Evolutionary conservation across 2,113 vertebrate genomes (phyloP).

Genomic region (Artemisiospiza belli): DNA sequence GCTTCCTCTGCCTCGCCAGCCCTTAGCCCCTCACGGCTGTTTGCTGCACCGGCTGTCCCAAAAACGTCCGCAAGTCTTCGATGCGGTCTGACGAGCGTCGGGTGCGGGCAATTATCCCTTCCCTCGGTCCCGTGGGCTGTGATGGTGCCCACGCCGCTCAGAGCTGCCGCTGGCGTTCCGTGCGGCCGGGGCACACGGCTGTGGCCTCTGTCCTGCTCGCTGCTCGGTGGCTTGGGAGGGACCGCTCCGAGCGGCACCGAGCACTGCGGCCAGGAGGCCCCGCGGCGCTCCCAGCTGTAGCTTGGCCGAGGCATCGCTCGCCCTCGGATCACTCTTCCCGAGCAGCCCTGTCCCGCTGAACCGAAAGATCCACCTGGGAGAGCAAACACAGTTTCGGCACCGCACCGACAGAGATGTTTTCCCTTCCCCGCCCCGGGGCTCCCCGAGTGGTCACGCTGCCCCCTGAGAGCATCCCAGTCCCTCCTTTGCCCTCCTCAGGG

Average conservation of each 20-base stretch:
- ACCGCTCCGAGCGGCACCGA: not conserved
- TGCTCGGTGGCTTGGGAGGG: not conserved
- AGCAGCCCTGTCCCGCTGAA: not conserved
- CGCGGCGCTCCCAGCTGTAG: not conserved
- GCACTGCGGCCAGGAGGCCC: not conserved
- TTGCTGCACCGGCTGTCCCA: not conserved
- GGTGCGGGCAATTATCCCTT: not conserved
- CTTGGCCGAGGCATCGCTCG: not conserved
- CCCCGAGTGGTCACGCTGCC: not conserved
- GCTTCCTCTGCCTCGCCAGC: not conserved
- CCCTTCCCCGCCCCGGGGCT: not conserved
- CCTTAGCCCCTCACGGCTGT: too few species aligned
- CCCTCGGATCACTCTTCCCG: not conserved
- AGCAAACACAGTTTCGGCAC: not conserved
- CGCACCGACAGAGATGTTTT: rapidly evolving
- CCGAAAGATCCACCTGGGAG: not conserved
- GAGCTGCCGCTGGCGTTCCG: not conserved
- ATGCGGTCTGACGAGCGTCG: not conserved
- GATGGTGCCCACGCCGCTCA: rapidly evolving
- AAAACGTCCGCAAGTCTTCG: not conserved
- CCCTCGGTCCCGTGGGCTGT: not conserved
- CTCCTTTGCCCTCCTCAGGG: not conserved
- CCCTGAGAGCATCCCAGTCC: not conserved
- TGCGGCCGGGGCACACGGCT: not conserved
- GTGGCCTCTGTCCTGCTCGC: not conserved